phyloP scores from a whole-genome alignment of 2,113 vertebrate species.

The Paraplagusia blochii region DNA sequence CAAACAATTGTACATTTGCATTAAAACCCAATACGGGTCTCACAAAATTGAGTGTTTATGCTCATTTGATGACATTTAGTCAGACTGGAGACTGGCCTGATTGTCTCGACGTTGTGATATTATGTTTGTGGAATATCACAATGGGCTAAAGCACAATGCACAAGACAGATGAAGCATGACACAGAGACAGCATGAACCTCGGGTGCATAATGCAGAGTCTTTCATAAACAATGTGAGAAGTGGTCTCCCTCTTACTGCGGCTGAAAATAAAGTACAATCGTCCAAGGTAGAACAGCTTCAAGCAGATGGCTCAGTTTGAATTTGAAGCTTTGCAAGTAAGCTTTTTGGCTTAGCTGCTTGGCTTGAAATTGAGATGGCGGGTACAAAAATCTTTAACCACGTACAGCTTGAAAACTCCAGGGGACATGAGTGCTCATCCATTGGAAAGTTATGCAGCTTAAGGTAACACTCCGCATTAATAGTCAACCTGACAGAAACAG shows the following conservation, averaged over 20 bases:
- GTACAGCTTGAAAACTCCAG: constrained; percentile 99
- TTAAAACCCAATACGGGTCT: too few species aligned
- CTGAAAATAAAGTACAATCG: constrained; percentile 49
- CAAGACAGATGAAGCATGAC: constrained; percentile 56
- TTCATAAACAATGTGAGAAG: constrained; percentile 52
- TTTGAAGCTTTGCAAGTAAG: too few species aligned
- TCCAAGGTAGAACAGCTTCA: constrained; percentile 51
- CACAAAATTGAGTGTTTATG: neutral
- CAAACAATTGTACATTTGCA: too few species aligned
- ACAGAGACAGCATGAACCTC: constrained; percentile 57
- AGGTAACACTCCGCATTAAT: constrained; percentile 99
- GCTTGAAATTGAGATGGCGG: constrained; percentile 52
- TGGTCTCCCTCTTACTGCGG: constrained; percentile 56
- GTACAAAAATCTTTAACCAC: constrained; percentile 70
- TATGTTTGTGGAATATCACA: constrained; percentile 46
- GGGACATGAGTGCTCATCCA: constrained; percentile 97
- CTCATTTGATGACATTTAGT: constrained; percentile 43
- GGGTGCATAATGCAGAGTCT: constrained; percentile 56
- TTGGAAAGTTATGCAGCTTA: constrained; percentile 98
- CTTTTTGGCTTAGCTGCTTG: constrained; percentile 9
- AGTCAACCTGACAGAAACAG: constrained; percentile 87
- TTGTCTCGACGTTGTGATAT: constrained; percentile 19
- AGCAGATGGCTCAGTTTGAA: constrained; percentile 58
- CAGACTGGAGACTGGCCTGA: constrained; percentile 4
- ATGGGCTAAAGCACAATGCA: constrained; percentile 50